phyloP scores from a whole-genome alignment of 2,113 vertebrate species.

The Pelecanus crispus region DNA sequence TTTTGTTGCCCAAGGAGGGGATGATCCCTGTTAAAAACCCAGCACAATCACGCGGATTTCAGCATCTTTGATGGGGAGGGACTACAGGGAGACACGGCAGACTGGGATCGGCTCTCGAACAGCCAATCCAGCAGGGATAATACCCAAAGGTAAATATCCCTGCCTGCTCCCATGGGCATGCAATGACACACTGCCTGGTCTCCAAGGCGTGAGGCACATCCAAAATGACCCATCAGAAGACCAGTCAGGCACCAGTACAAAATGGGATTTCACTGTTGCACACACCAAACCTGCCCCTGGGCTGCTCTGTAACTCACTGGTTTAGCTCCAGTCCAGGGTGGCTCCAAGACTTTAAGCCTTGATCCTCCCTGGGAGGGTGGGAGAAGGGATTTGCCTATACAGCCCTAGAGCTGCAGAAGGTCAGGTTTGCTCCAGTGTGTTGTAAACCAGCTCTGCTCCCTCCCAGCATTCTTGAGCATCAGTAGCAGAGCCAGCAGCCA shows the following conservation, averaged over 20 bases:
- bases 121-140: neutral
- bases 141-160: neutral
- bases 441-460: neutral
- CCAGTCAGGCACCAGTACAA: neutral
- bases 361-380: neutral
- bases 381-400: neutral
- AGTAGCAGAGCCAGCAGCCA: neutral
- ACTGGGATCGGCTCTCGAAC: accelerated
- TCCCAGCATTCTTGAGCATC: neutral
- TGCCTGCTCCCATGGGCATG: neutral
- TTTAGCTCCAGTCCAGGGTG: neutral
- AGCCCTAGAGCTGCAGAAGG: neutral
- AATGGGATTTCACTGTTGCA: neutral
- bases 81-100: neutral
- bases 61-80: neutral
- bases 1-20: neutral
- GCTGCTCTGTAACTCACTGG: neutral
- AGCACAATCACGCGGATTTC: neutral
- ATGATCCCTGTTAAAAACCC: neutral
- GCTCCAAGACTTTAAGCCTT: neutral
- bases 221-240: neutral
- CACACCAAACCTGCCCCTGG: neutral
- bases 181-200: neutral
- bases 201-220: neutral
- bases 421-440: neutral